Base-by-base conservation (phyloP, 2,888 invertebrate species). In the Rotaria socialis region DNA sequence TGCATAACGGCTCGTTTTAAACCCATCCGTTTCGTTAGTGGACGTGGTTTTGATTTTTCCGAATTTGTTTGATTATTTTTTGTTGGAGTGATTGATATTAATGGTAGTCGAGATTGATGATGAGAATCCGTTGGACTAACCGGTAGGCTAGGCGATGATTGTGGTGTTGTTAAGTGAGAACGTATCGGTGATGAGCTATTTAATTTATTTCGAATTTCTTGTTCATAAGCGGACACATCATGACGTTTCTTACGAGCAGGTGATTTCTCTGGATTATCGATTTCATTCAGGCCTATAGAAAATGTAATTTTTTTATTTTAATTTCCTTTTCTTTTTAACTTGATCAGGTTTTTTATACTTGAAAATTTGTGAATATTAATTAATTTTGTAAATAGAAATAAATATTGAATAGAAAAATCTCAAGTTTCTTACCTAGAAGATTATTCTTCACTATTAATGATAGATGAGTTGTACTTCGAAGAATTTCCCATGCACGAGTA, bases 371-470 rank as follows among this genome's bases (percentile, higher is more conserved):
- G 52, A 52, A 52, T 52, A 16, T 52, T 16, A 52, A 52, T 52
- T 52, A 52, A 1, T 52, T 3, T 16, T 52, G 52, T 52, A 52
- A 4, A 52, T 52, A 52, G 16, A 52, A 52, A 16, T 52, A 52
- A 52, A 52, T 52, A 16, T 52, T 16, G 52, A 52, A 16, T 0
- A 52, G 16, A 52, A 16, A 50, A 50, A 50, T 50, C 14, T 11
- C 50, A 50, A 50, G 50, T 41, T 24, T 24, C 80, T 80, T 80
- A 80, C 80, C 95, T 90, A 97, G 93, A 89, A 98, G 93, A 93
- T 99, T 99, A 90, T 96, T 97, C 92, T 97, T 97, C 85, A 99
- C 96, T 86, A 96, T 96, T 89, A 99, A 95, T 91, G 96, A 95
- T 87, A 99, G 93, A 92, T 98, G 98, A 85, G 97, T 99, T 85